Conservation (phyloP, 2,113 vertebrate species). For the Mustela lutreola region DNA sequence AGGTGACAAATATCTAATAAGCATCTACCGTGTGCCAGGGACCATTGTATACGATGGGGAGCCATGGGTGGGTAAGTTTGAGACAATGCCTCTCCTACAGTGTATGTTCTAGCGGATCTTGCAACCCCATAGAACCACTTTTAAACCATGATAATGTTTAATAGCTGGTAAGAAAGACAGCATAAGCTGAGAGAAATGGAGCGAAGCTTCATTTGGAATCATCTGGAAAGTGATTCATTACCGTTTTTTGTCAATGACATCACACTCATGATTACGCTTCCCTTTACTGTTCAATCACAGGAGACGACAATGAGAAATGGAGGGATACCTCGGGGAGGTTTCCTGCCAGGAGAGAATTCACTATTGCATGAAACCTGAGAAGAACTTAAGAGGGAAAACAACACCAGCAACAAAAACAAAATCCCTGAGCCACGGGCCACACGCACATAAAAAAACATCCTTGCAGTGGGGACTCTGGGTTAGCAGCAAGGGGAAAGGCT, state of each 20-base stretch:
- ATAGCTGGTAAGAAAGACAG: not conserved
- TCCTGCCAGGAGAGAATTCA: not conserved
- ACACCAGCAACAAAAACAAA: not conserved
- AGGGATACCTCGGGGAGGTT: not conserved
- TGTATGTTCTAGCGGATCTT: rapidly evolving
- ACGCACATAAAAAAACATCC: too few species aligned
- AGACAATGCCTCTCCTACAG: rapidly evolving
- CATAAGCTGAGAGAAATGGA: not conserved
- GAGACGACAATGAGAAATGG: not conserved
- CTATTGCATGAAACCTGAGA: not conserved
- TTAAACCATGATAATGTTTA: rapidly evolving
- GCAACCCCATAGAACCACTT: rapidly evolving
- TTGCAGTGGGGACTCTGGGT: too few species aligned
- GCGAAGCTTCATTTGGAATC: not conserved
- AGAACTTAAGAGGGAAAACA: not conserved
- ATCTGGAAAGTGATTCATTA: not conserved
- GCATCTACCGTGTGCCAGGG: rapidly evolving
- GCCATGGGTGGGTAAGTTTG: rapidly evolving
- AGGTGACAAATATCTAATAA: too few species aligned
- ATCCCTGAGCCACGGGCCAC: not conserved
- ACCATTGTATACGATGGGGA: rapidly evolving
- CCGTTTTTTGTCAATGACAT: not conserved
- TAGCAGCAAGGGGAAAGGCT: not conserved
- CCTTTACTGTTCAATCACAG: not conserved
- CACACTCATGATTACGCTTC: not conserved